These are phyloP conservation scores for Scaptomyza hsui DNA, from an alignment of 1,140 invertebrate species.

Conservation along the genomic window DNA sequence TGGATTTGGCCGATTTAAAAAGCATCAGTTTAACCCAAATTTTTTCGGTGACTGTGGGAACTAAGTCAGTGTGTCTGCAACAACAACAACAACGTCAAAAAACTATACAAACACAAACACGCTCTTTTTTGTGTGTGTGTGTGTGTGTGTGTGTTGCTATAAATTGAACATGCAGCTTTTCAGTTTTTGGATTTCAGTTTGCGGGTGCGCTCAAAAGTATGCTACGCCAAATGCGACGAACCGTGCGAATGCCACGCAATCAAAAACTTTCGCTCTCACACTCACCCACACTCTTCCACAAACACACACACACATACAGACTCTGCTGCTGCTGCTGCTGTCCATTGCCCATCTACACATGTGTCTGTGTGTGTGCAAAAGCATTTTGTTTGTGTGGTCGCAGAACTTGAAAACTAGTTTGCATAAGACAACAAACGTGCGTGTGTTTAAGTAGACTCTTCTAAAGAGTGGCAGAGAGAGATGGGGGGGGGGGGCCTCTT, in stretches of 20 bases:
- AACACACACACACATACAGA: background rate
- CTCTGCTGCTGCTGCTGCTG: constrained; percentile 7
- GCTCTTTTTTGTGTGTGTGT: constrained; percentile 14
- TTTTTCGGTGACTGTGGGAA: constrained; percentile 51
- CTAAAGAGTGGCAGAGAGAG: background rate
- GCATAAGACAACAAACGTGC: constrained; percentile 64
- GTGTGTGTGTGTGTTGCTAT: constrained; percentile 42
- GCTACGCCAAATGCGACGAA: constrained; percentile 67
- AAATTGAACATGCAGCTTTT: constrained; percentile 71
- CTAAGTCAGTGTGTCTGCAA: constrained; percentile 72
- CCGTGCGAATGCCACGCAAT: constrained; percentile 72
- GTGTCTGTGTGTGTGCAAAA: constrained; percentile 8
- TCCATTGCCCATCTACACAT: constrained; percentile 37
- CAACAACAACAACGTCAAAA: constrained; percentile 10
- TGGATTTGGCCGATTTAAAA: constrained; percentile 30
- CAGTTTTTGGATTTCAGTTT: constrained; percentile 26
- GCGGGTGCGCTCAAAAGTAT: constrained; percentile 43
- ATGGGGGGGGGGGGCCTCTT: background rate
- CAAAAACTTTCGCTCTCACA: constrained; percentile 51
- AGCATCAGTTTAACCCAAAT: constrained; percentile 68
- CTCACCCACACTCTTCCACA: background rate
- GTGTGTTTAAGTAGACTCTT: background rate
- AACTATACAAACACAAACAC: constrained; percentile 17
- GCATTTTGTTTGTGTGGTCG: constrained; percentile 66
- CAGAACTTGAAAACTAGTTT: constrained; percentile 78